Evolutionary conservation across 2,797 vertebrate species (phyloP).

Genomic region (Eidolon dupreanum): DNA sequence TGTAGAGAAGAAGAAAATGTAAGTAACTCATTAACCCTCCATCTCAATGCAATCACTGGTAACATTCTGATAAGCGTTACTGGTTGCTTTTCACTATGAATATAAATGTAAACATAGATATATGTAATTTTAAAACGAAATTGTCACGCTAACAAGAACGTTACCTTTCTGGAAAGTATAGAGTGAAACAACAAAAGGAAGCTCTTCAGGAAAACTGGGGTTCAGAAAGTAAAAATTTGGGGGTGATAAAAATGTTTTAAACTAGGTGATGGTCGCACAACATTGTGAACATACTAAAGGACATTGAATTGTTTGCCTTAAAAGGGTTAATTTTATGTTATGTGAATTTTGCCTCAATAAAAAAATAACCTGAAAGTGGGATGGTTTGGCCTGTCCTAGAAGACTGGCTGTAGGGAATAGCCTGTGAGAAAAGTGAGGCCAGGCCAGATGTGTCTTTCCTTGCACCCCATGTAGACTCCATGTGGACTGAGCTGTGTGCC

Average conservation of each 20-base stretch:
- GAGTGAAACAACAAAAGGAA: neutral
- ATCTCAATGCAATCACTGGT: neutral
- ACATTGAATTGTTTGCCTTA: neutral
- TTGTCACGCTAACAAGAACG: neutral
- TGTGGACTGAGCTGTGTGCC: neutral
- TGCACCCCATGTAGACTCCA: no score
- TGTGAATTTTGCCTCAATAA: neutral
- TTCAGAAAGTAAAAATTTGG: neutral
- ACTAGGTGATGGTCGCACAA: neutral
- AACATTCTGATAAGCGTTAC: neutral
- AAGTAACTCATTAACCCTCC: neutral
- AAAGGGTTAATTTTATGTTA: neutral
- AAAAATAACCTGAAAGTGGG: neutral
- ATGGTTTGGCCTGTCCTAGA: neutral
- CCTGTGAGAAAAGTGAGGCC: neutral
- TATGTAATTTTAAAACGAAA: neutral
- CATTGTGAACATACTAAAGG: neutral
- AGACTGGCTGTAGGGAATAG: neutral
- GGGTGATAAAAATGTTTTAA: neutral
- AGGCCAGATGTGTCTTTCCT: neutral
- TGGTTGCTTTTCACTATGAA: neutral
- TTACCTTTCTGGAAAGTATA: neutral
- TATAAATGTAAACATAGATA: neutral
- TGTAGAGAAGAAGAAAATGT: neutral
- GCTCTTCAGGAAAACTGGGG: neutral